Evolutionary conservation across 2,797 vertebrate genomes (phyloP).

Genomic region (Sardinella longiceps): DNA sequence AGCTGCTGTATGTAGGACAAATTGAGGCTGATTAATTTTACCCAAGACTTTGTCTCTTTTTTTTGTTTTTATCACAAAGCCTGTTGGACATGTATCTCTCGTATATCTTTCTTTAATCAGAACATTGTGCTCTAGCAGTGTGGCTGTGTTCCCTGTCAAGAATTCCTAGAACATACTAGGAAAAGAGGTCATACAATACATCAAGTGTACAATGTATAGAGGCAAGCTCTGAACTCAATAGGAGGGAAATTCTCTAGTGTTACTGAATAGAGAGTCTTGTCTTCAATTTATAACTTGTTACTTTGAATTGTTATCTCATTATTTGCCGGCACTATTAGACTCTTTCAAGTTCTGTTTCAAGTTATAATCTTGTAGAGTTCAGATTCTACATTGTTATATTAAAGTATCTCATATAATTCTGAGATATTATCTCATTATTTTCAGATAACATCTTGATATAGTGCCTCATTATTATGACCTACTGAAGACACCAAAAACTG

Average conservation of each 20-base stretch:
- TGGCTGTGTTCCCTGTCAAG: background rate
- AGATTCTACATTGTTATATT: background rate
- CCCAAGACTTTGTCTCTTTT: slow-evolving; percentile 36
- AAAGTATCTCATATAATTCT: background rate
- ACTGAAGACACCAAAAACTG: background rate
- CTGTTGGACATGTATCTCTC: slow-evolving; percentile 66
- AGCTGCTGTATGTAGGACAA: slow-evolving; percentile 67
- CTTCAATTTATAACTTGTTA: background rate
- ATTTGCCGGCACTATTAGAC: background rate
- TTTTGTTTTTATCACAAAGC: slow-evolving; percentile 53
- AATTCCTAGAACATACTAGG: background rate
- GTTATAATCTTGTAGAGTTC: background rate
- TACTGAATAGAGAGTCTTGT: background rate
- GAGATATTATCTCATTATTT: background rate
- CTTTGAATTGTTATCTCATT: background rate
- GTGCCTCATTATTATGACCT: background rate
- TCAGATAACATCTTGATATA: background rate
- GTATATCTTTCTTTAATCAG: slow-evolving; percentile 19
- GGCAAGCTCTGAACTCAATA: background rate
- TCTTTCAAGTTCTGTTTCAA: background rate
- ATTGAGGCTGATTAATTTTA: slow-evolving; percentile 57
- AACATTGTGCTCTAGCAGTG: background rate
- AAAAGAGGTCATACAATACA: background rate
- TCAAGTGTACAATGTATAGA: background rate
- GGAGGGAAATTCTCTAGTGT: background rate